These are phyloP conservation scores for Cacoxenus indagator DNA, from an alignment of 2,888 invertebrate species.

Conservation along the genomic window DNA sequence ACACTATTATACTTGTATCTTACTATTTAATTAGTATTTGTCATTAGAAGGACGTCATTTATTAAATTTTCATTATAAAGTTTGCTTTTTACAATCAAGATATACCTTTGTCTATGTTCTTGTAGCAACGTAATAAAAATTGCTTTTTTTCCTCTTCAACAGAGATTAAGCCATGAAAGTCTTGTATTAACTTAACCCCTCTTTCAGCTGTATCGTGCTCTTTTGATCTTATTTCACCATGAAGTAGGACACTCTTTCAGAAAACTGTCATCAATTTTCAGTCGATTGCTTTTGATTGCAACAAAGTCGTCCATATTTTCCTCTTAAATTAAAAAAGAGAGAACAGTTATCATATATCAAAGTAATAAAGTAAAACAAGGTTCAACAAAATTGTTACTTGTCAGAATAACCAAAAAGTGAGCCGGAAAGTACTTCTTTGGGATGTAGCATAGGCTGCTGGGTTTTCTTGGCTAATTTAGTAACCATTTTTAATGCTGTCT, in stretches of 20 bases:
- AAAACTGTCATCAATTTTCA: neutral
- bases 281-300: neutral
- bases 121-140: constrained; percentile 38
- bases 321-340: neutral
- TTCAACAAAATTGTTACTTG: too few species aligned
- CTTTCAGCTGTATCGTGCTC: constrained; percentile 22
- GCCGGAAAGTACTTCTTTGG: too few species aligned
- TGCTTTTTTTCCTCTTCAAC: constrained; percentile 12
- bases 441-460: neutral
- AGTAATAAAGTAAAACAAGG: neutral
- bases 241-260: neutral
- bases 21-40: too few species aligned
- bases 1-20: too few species aligned
- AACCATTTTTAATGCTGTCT: too few species aligned
- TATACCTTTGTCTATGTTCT: constrained; percentile 32
- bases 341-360: neutral
- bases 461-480: too few species aligned
- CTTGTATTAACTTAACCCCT: constrained; percentile 21
- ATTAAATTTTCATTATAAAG: constrained; percentile 19
- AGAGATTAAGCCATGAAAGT: constrained; percentile 15
- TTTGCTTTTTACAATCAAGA: constrained; percentile 27
- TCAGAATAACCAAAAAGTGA: too few species aligned
- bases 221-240: neutral
- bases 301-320: neutral
- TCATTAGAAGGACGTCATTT: too few species aligned